Conservation (phyloP, 2,797 vertebrate species). For the Cynopterus sphinx region DNA sequence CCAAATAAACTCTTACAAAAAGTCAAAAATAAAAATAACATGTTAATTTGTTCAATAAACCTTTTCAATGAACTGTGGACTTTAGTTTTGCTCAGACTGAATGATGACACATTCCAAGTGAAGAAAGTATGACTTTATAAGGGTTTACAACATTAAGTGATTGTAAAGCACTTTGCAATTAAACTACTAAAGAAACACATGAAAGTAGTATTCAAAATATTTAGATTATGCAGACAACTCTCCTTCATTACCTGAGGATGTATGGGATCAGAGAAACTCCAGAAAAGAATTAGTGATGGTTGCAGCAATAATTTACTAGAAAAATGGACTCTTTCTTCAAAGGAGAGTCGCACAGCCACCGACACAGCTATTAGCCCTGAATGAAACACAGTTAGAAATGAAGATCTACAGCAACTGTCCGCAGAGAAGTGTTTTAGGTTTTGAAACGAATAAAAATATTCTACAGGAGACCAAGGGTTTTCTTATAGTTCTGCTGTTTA, state of each 20-base stretch:
- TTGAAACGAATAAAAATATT: neutral
- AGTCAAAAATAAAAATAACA: neutral
- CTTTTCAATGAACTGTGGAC: neutral
- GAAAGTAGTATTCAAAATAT: neutral
- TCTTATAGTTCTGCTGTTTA: neutral
- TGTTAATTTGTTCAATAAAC: neutral
- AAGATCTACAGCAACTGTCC: neutral
- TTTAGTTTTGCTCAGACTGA: neutral
- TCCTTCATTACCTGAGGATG: constrained; percentile 90
- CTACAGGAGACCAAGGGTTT: neutral
- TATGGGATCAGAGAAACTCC: constrained; percentile 90
- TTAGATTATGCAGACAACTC: neutral
- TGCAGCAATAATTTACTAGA: constrained; percentile 81
- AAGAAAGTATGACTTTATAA: neutral
- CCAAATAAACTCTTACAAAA: too few relatives aligned
- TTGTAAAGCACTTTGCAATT: neutral
- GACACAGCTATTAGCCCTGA: constrained; percentile 93
- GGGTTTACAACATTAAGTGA: neutral
- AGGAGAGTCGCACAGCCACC: constrained; percentile 80
- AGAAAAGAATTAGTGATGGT: constrained; percentile 91
- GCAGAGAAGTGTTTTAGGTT: neutral
- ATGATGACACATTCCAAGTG: neutral
- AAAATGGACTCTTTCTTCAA: constrained; percentile 83
- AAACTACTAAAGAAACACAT: neutral
- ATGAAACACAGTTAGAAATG: constrained; percentile 27